Percentiles rank a stretch among this genome's conserved stretches.
phyloP scores from a whole-genome alignment of 2,888 invertebrate species.

The Subacronicta megacephala region DNA sequence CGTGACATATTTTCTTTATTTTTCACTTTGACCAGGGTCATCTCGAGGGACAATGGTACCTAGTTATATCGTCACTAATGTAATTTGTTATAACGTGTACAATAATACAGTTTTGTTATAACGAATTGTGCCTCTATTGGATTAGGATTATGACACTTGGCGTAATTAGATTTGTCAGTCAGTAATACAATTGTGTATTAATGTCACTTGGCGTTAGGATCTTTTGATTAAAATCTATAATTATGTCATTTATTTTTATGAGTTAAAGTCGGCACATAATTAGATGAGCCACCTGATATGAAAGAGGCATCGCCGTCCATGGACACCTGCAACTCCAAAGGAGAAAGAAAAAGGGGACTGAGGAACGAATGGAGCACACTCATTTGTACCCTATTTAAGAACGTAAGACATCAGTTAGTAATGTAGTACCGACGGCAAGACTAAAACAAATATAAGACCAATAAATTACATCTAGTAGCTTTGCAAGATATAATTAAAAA shows the following conservation, averaged over 20 bases:
- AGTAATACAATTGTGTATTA: neutral
- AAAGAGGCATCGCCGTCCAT: too few species aligned
- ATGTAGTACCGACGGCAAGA: too few species aligned
- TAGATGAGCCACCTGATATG: too few species aligned
- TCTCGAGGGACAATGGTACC: slow-evolving; percentile 32
- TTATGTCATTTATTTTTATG: too few species aligned
- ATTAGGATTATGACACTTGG: slow-evolving; percentile 21
- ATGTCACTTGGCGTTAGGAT: neutral
- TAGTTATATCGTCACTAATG: slow-evolving; percentile 29
- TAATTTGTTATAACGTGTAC: slow-evolving; percentile 21
- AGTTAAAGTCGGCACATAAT: too few species aligned
- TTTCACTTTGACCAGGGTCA: slow-evolving; percentile 53
- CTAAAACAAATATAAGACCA: too few species aligned
- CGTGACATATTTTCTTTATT: slow-evolving; percentile 55
- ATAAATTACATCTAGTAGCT: too few species aligned
- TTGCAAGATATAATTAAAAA: too few species aligned
- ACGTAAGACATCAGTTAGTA: neutral
- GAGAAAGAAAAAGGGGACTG: too few species aligned
- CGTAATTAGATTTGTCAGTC: slow-evolving; percentile 6
- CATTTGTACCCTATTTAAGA: neutral
- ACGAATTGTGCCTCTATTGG: slow-evolving; percentile 4
- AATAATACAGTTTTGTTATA: slow-evolving; percentile 16
- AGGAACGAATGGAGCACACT: too few species aligned
- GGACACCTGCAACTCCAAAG: too few species aligned
- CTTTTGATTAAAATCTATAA: neutral